Evolutionary conservation across 2,888 invertebrate genomes (phyloP).

Genomic region (Camponotus fellah): DNA sequence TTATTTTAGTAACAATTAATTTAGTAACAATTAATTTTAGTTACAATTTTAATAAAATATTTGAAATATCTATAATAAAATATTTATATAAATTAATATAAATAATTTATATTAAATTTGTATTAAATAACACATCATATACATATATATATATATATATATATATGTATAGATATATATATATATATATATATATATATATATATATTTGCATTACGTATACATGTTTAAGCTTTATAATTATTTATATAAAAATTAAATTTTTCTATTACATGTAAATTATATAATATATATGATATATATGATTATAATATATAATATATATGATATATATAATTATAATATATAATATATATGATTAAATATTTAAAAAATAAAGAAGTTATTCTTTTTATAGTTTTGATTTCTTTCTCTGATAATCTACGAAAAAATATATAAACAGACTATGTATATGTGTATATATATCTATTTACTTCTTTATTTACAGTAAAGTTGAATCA

Average conservation of each 20-base stretch:
- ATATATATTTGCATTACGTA: no score
- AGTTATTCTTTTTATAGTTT: neutral
- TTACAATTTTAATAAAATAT: neutral
- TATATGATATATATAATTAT: no score
- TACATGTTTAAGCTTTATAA: neutral
- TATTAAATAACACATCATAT: no score
- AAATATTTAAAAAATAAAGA: neutral
- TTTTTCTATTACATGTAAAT: neutral
- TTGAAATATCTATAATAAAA: neutral
- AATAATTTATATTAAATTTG: no score
- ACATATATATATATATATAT: no score
- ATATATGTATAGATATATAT: no score
- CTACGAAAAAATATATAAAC: neutral
- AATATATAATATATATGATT: neutral
- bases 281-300: neutral
- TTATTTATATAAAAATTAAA: neutral
- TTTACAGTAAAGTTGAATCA: neutral
- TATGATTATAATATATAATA: no score
- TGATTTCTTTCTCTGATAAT: neutral
- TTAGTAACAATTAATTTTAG: no score
- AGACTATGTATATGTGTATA: neutral
- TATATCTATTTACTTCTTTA: neutral
- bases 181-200: no score
- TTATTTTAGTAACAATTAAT: no score
- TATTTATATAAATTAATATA: neutral